Evolutionary conservation across 2,888 invertebrate genomes (phyloP).

Genomic region (Liopterus haemorrhoidalis): DNA sequence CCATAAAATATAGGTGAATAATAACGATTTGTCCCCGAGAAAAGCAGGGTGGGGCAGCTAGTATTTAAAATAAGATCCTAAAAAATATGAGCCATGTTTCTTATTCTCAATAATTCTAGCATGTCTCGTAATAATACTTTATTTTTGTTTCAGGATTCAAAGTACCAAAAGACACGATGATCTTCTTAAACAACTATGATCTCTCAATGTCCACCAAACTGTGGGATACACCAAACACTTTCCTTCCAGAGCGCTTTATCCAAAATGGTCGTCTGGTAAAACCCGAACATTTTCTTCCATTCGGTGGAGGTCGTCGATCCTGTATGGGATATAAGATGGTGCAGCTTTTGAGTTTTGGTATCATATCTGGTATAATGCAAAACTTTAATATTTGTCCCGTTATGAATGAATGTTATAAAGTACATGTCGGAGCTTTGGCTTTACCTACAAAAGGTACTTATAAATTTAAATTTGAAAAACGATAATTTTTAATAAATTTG

Average conservation of each 20-base stretch:
- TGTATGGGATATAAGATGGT: conserved; percentile 66
- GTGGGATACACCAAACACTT: conserved; percentile 56
- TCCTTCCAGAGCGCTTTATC: conserved; percentile 59
- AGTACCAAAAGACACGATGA: conserved; percentile 56
- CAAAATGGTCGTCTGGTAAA: conserved; percentile 51
- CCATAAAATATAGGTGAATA: too few relatives aligned
- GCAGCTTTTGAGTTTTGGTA: conserved; percentile 53
- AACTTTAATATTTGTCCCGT: conserved; percentile 50
- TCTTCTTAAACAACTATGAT: conserved; percentile 63
- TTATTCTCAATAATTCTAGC: too few relatives aligned
- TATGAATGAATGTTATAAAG: conserved; percentile 46
- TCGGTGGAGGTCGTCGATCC: conserved; percentile 59
- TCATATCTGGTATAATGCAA: conserved; percentile 51
- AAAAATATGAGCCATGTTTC: too few relatives aligned
- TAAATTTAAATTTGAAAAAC: conserved; percentile 47
- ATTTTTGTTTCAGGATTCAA: conserved; percentile 49
- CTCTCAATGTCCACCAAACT: conserved; percentile 56
- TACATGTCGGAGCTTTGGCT: conserved; percentile 53
- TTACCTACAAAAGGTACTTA: conserved; percentile 48
- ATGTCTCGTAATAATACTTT: too few relatives aligned
- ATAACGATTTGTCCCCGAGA: too few relatives aligned
- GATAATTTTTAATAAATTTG: too few relatives aligned
- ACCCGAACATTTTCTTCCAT: conserved; percentile 61
- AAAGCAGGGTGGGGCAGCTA: too few relatives aligned
- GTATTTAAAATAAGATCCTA: too few relatives aligned